These are phyloP conservation scores for Eidolon dupreanum DNA, from an alignment of 2,797 vertebrate genomes.

Conservation along the genomic window DNA sequence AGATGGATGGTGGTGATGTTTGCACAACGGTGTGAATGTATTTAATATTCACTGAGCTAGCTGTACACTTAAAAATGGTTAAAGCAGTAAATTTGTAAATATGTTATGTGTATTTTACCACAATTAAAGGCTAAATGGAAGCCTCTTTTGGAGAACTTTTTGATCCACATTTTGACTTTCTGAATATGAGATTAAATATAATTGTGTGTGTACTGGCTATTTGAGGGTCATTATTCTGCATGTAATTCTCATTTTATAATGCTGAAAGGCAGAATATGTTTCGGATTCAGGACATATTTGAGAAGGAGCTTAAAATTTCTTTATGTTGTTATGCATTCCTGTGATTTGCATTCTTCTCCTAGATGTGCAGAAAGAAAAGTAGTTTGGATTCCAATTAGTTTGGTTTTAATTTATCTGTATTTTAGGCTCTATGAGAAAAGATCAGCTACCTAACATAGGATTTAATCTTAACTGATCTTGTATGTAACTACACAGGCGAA, in stretches of 20 bases:
- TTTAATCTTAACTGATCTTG: background rate
- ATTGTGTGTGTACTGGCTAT: background rate
- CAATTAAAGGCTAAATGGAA: background rate
- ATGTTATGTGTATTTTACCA: background rate
- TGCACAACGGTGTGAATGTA: background rate
- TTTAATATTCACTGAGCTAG: background rate
- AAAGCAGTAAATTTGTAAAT: background rate
- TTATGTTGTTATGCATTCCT: background rate
- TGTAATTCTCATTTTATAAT: background rate
- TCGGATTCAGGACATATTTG: background rate
- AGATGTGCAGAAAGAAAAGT: slow-evolving; percentile 29
- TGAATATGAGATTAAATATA: background rate
- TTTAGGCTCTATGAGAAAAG: background rate
- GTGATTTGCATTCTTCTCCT: background rate
- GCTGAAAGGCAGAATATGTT: background rate
- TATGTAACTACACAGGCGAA: background rate
- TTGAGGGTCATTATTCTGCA: background rate
- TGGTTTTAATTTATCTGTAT: slow-evolving; percentile 26
- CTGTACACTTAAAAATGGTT: background rate
- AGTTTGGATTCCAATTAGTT: slow-evolving; percentile 39
- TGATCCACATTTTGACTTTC: background rate
- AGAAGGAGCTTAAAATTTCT: background rate
- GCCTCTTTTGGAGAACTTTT: background rate
- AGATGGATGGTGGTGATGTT: background rate
- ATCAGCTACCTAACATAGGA: background rate